phyloP scores from a whole-genome alignment of 2,888 invertebrate species.

The Troilus luridus region DNA sequence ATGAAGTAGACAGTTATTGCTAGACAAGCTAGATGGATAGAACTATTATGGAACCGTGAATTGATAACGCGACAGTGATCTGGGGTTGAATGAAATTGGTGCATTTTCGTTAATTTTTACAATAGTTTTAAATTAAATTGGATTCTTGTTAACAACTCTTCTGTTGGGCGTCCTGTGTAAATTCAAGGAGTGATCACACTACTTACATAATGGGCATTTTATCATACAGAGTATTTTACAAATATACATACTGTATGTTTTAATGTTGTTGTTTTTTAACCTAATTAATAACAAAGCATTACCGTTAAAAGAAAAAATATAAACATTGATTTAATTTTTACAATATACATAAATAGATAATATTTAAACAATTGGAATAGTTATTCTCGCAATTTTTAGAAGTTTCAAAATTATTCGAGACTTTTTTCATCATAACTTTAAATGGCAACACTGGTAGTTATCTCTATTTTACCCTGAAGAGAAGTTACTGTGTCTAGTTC shows the following conservation, averaged over 20 bases:
- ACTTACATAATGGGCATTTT: no score
- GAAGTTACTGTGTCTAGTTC: constrained; percentile 41
- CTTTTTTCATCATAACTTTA: background rate
- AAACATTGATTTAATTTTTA: background rate
- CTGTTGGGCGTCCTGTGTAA: no score
- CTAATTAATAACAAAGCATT: background rate
- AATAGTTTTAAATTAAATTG: no score
- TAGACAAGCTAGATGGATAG: no score
- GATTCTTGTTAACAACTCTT: no score
- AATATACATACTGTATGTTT: background rate
- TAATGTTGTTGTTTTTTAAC: background rate
- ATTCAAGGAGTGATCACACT: no score
- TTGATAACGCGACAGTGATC: no score
- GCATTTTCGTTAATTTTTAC: no score
- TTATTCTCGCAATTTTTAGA: background rate
- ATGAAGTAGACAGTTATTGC: no score
- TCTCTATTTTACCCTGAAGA: constrained; percentile 22
- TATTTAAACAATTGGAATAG: background rate
- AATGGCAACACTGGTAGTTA: constrained; percentile 57
- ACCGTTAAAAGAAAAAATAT: background rate
- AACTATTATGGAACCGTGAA: no score
- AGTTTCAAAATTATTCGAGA: background rate
- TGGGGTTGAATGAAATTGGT: no score
- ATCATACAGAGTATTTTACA: no score
- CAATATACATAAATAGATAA: background rate